phyloP scores from a whole-genome alignment of 2,797 vertebrate species.

The Telmatherina bonti region DNA sequence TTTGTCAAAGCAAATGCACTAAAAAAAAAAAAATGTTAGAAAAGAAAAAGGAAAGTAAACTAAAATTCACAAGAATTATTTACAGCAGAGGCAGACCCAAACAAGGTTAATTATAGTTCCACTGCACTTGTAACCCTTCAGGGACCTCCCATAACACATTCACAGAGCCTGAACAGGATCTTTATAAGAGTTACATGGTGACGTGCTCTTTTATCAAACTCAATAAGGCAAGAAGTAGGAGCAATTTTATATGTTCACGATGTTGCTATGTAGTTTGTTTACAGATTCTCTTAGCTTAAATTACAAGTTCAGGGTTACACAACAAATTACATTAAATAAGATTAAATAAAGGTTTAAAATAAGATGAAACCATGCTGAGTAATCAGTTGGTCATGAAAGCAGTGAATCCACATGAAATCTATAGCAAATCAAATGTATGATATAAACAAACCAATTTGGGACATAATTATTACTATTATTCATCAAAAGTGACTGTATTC shows the following conservation, averaged over 20 bases:
- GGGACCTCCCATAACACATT: constrained; percentile 70
- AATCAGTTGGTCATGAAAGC: not conserved
- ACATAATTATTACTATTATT: not conserved
- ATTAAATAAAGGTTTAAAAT: constrained; percentile 10
- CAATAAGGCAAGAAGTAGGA: constrained; percentile 31
- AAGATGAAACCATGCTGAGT: not conserved
- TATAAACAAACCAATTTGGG: not conserved
- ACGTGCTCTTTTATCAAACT: constrained; percentile 17
- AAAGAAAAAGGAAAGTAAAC: constrained; percentile 51
- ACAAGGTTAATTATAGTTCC: constrained; percentile 68
- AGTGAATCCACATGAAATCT: not conserved
- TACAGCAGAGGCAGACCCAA: constrained; percentile 78
- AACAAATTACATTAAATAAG: constrained; percentile 9
- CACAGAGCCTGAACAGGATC: constrained; percentile 61
- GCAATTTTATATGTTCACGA: not conserved
- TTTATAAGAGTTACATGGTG: constrained; percentile 48
- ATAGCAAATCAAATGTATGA: not conserved
- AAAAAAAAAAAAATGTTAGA: constrained; percentile 51
- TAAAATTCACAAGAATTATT: constrained; percentile 66
- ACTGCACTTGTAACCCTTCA: constrained; percentile 63
- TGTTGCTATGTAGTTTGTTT: constrained; percentile 15
- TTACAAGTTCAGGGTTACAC: not conserved
- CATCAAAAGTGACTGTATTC: not conserved
- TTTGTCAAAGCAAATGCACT: constrained; percentile 67
- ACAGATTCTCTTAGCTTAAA: not conserved